Evolutionary conservation across 92 coral and sea anemone genomes (phyloP), one percentile per base, ranked within the genome.

Genomic region (Diadumene lineata): DNA sequence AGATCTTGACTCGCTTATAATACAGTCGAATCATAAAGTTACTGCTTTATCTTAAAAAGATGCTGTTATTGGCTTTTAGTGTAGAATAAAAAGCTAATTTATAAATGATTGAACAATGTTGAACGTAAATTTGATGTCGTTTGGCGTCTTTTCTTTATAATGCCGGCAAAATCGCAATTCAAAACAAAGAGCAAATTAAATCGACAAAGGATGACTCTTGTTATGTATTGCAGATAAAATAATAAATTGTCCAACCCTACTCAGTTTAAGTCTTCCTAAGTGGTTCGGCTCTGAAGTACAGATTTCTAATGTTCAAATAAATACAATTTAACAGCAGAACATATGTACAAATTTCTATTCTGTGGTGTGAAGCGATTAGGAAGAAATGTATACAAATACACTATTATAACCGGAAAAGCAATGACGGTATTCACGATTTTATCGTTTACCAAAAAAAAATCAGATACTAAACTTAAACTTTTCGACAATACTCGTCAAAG

Each of bases 171-270:
- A 68, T 84, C 88, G 88, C 82, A 64, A 73, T 87, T 75, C 92
- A 81, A 84, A 91, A 91, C 97, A 91, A 91, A 91, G 90, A 79
- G 80, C 86, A 91, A 91, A 91, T 91, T 91, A 91, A 91, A 81
- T 71, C 88, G 87, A 91, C 97, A 91, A 91, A 91, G 93, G 48
- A 82, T 81, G 66, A 75, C 82, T 78, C 94, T 85, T 82, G 85
- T 88, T 84, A 88, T 84, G 85, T 84, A 67, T 75, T 80, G 81
- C 90, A 53, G 93, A 91, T 88, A 91, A 85, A 91, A 88, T 84
- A 84, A 84, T 80, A 83, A 79, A 83, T 87, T 82, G 85, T 79
- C 82, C 84, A 74, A 50, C 72, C 78, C 67, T 66, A 60, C 51
- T 31, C 63, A 43, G 55, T 76, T 61, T 43, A 53, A 66, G 56